Evolutionary conservation across 2,797 vertebrate species (phyloP).

Genomic region (Alauda arvensis): DNA sequence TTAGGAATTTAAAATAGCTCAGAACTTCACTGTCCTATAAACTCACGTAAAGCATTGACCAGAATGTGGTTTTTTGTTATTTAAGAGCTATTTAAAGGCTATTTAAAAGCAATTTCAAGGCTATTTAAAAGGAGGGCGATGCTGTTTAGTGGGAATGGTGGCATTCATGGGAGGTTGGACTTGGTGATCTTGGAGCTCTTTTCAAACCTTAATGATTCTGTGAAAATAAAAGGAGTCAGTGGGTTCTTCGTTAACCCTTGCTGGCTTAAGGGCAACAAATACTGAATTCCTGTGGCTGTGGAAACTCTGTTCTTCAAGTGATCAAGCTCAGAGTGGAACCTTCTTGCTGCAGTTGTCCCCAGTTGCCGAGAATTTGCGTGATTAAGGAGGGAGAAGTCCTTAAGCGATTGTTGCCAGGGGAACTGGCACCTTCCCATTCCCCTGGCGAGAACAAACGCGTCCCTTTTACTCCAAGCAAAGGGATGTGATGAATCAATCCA

Average conservation of each 20-base stretch:
- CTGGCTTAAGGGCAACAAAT: not conserved
- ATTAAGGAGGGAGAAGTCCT: not conserved
- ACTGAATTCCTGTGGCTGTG: rapidly evolving
- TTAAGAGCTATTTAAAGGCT: not conserved
- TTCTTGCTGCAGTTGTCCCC: not conserved
- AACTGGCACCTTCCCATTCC: not conserved
- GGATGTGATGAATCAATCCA: not conserved
- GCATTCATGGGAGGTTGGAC: not conserved
- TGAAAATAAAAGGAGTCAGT: not conserved
- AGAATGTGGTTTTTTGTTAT: not conserved
- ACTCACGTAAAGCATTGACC: not conserved
- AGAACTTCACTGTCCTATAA: not conserved
- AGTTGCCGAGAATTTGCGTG: not conserved
- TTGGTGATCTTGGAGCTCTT: not conserved
- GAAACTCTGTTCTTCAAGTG: not conserved
- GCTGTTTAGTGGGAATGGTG: not conserved
- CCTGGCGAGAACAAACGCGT: not conserved
- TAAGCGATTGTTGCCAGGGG: constrained; percentile 8
- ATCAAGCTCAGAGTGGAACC: not conserved
- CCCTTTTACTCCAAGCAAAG: not conserved
- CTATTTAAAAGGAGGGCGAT: not conserved
- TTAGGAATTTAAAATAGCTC: not conserved
- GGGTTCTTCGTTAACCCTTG: not conserved
- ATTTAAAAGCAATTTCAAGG: not conserved
- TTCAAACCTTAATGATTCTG: not conserved